These are phyloP conservation scores for Phylloscopus collybita DNA, from an alignment of 2,797 vertebrate species.

Conservation along the genomic window DNA sequence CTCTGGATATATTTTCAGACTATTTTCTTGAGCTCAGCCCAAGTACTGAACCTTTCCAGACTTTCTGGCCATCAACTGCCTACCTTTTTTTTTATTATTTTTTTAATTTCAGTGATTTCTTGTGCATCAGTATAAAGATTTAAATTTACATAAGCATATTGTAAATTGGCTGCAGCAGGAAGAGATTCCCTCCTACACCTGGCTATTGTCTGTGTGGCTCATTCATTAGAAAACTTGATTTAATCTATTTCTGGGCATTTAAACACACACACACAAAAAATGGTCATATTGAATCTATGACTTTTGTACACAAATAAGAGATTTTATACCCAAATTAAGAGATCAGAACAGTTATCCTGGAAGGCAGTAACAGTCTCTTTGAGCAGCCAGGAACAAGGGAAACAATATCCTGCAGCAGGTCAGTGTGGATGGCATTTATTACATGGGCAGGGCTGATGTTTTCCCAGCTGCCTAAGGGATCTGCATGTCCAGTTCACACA, in stretches of 20 bases:
- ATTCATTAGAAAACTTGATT: neutral
- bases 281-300: neutral
- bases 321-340: neutral
- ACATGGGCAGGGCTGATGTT: neutral
- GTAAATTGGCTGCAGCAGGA: neutral
- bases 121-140: neutral
- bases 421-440: neutral
- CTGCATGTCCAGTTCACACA: neutral
- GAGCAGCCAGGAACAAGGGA: neutral
- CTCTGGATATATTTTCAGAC: neutral
- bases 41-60: neutral
- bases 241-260: neutral
- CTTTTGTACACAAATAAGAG: neutral
- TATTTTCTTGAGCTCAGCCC: neutral
- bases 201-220: neutral
- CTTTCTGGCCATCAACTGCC: accelerated
- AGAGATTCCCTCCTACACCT: neutral
- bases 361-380: neutral
- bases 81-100: no score
- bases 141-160: neutral
- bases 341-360: neutral
- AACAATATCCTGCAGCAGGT: neutral
- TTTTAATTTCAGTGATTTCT: neutral
- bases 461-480: neutral
- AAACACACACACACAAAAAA: neutral